A percentile compares a stretch with the other conserved stretches of the same genome.
Evolutionary conservation across 2,888 invertebrate genomes (phyloP).

Genomic region (Camptogramma bilineatum): DNA sequence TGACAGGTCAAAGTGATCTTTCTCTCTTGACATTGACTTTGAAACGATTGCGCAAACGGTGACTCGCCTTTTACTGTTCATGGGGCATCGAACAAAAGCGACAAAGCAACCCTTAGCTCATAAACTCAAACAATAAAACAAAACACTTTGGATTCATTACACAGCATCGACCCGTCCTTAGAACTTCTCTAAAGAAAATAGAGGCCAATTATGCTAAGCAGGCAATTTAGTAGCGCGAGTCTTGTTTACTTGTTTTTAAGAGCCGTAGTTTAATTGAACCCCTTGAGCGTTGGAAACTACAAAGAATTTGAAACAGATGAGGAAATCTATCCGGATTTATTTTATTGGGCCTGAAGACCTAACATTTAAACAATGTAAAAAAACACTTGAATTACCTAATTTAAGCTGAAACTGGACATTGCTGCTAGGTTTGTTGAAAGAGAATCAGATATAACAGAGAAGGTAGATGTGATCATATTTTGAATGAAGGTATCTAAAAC

Average conservation of each 20-base stretch:
- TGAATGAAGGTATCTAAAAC: too few species aligned
- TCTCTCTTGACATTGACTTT: background rate
- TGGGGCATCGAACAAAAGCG: constrained; percentile 10
- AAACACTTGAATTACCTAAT: background rate
- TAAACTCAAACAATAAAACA: constrained; percentile 40
- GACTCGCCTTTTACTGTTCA: constrained; percentile 9
- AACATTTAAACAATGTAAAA: background rate
- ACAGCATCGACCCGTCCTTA: constrained; percentile 52
- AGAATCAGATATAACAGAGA: too few species aligned
- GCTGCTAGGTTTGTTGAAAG: too few species aligned
- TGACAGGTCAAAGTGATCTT: background rate
- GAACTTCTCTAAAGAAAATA: constrained; percentile 62
- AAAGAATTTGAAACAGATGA: constrained; percentile 20
- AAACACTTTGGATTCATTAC: constrained; percentile 43
- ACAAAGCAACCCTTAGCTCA: constrained; percentile 31
- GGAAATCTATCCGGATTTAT: background rate
- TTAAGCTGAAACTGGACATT: too few species aligned
- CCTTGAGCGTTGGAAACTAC: constrained; percentile 42
- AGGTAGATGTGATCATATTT: too few species aligned
- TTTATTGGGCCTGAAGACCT: background rate
- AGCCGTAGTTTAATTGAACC: constrained; percentile 64
- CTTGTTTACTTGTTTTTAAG: constrained; percentile 67
- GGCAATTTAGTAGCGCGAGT: constrained; percentile 61
- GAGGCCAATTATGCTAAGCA: constrained; percentile 69
- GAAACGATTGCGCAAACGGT: background rate